Evolutionary conservation across 2,888 invertebrate species (phyloP).

Genomic region (Polydrusus pterygomalis): DNA sequence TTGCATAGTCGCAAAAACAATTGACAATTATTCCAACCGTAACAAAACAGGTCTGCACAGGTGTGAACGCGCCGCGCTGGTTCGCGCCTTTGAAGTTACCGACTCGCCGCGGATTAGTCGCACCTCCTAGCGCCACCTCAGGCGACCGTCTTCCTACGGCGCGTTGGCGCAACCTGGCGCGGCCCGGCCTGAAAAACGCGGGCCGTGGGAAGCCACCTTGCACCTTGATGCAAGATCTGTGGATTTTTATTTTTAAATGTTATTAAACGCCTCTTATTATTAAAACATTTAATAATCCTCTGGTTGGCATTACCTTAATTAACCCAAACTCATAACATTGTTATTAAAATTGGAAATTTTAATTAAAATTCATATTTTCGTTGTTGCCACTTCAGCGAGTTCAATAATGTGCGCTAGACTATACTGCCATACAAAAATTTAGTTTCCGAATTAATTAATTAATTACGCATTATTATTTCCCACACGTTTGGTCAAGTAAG

Average conservation of each 20-base stretch:
- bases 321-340: background rate
- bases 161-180: no score
- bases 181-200: no score
- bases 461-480: background rate
- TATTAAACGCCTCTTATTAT: slow-evolving; percentile 5
- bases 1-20: no score
- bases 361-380: slow-evolving; percentile 5
- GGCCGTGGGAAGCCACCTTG: no score
- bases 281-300: background rate
- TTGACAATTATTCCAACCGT: no score
- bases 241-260: slow-evolving; percentile 3
- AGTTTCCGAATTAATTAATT: background rate
- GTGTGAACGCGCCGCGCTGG: no score
- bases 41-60: no score
- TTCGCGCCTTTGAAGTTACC: no score
- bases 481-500: background rate
- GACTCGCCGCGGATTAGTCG: no score
- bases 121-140: no score
- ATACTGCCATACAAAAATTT: background rate
- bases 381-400: background rate
- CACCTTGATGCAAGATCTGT: no score
- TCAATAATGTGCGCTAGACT: background rate
- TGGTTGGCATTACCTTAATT: slow-evolving; percentile 12
- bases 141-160: no score
- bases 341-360: slow-evolving; percentile 20